Conservation (phyloP, 2,797 vertebrate species). For the Vespertilio murinus region DNA sequence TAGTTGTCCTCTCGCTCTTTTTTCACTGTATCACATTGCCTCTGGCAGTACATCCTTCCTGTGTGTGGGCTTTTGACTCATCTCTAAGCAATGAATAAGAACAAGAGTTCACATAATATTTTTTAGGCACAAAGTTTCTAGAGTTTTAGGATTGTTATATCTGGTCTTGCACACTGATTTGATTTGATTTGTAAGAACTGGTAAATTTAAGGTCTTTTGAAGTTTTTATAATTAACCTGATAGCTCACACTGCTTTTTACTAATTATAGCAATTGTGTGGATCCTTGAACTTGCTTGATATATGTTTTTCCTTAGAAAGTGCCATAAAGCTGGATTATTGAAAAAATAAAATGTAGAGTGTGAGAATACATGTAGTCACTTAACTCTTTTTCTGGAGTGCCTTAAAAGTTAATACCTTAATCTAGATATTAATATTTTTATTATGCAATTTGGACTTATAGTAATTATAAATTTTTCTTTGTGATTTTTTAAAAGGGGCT, state of each 20-base stretch:
- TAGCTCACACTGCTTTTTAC: not conserved
- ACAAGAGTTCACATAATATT: not conserved
- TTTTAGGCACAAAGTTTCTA: not conserved
- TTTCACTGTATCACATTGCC: not conserved
- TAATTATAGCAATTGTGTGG: not conserved
- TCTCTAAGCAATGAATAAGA: not conserved
- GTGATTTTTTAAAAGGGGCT: slow-evolving; percentile 87
- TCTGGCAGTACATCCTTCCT: not conserved
- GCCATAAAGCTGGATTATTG: not conserved
- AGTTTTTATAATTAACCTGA: not conserved
- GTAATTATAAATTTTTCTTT: slow-evolving; percentile 39
- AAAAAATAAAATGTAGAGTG: not conserved
- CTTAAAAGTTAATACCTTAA: not conserved
- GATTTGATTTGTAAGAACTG: not conserved
- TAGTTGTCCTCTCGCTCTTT: not conserved
- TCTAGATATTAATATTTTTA: not conserved
- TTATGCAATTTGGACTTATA: not conserved
- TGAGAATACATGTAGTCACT: not conserved
- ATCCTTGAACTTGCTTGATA: not conserved
- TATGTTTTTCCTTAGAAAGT: not conserved
- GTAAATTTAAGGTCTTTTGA: not conserved
- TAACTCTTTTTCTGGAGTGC: not conserved
- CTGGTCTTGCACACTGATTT: not conserved
- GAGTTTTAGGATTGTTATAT: not conserved
- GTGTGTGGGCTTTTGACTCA: not conserved